Base-by-base conservation (phyloP, 2,888 invertebrate species). In the Idaea dimidiata region DNA sequence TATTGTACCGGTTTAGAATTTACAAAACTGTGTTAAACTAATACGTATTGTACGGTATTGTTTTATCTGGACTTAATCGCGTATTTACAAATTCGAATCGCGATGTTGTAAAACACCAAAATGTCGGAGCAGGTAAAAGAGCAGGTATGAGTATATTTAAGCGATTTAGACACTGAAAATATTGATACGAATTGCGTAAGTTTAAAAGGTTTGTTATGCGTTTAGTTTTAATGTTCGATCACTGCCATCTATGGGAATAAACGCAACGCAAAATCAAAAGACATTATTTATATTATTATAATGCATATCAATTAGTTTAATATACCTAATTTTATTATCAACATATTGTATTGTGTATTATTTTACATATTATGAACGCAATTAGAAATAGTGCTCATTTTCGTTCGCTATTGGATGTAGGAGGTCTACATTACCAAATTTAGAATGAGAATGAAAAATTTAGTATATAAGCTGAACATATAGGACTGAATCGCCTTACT, bases 401-500 rank as follows among this genome's bases (percentile, higher is more conserved):
- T 16, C 43, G 43, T 14, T 14, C 14, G 5, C 43, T 43, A 8
- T 43, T 43, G 8, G 43, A 33, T 33, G 7, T 33, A 33, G 33
- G 3, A 5, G 14, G 7, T 33, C 33, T 33, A 33, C 3, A 8
- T 43, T 3, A 1, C 24, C 24, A 43, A 43, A 10, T 8, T 56
- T 63, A 17, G 33, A 57, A 5, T 58, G 24, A 14, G 17, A 31
- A 58, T 62, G n/a, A 33, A 55, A 54, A 58, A 31, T 54, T 57
- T 63, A 60, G 62, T 57, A 61, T 60, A 24, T 67, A 64, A 66
- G 66, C 59, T 62, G 24, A 61, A 66, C 62, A 57, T 54, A 66
- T 65, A 69, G 73, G 70, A 76, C 74, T 74, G 76, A 75, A 70
- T 65, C 66, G 76, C 76, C 73, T 75, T 75, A 76, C 69, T 72